Percentiles rank a stretch among this genome's conserved stretches.
Evolutionary conservation across 2,113 vertebrate species (phyloP).

Genomic region (Eulemur macaco): DNA sequence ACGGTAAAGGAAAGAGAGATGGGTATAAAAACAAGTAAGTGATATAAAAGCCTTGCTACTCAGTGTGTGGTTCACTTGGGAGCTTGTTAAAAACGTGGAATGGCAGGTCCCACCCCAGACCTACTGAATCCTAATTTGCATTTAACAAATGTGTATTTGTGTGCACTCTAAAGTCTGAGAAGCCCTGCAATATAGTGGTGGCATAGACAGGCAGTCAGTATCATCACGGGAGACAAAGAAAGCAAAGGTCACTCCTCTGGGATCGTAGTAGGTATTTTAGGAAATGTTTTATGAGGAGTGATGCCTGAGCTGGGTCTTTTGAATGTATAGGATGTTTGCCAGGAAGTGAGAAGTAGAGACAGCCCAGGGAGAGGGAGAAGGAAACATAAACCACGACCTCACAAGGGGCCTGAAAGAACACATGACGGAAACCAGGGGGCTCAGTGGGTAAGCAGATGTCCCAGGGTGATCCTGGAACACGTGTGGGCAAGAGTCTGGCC

Average conservation of each 20-base stretch:
- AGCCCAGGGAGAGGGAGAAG: background rate
- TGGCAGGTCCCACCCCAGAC: background rate
- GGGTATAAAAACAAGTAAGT: background rate
- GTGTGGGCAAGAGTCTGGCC: background rate
- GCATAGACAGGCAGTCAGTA: no score
- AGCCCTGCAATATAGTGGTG: rapidly evolving
- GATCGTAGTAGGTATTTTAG: background rate
- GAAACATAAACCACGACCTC: background rate
- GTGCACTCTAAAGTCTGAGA: background rate
- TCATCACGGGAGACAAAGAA: background rate
- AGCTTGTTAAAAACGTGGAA: background rate
- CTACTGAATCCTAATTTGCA: background rate
- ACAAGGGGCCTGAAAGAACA: background rate
- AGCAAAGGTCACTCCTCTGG: background rate
- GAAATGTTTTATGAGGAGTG: background rate
- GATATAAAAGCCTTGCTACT: background rate
- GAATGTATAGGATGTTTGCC: background rate
- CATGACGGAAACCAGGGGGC: background rate
- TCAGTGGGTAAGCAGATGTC: background rate
- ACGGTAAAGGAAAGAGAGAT: background rate
- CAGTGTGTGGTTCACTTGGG: background rate
- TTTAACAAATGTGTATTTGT: background rate
- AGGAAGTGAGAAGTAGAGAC: background rate
- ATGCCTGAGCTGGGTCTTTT: background rate
- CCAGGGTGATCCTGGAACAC: background rate